Conservation (phyloP, 2,797 vertebrate genomes). For the Hoplostethus atlanticus region DNA sequence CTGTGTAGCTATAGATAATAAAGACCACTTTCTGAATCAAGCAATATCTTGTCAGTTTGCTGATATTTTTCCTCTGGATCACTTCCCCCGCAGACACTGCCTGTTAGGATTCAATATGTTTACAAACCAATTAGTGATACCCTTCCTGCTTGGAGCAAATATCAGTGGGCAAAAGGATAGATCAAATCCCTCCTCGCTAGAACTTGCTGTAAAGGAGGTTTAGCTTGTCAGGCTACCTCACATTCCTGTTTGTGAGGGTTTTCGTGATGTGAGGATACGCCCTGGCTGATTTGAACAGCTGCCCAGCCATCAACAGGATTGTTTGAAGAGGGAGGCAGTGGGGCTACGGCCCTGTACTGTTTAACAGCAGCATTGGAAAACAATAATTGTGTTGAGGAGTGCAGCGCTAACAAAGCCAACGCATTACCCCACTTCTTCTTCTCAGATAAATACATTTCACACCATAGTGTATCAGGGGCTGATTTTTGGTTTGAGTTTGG, state of each 20-base stretch:
- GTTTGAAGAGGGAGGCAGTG: slow-evolving; percentile 23
- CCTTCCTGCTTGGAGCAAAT: slow-evolving; percentile 22
- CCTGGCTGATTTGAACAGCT: slow-evolving; percentile 63
- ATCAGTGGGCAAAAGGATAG: neutral
- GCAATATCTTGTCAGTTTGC: neutral
- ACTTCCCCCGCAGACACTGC: neutral
- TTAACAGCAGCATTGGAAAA: slow-evolving; percentile 33
- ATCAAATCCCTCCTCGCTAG: slow-evolving; percentile 16
- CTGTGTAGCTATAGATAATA: slow-evolving; percentile 5
- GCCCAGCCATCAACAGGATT: slow-evolving; percentile 61
- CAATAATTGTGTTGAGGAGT: slow-evolving; percentile 42
- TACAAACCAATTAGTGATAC: slow-evolving; percentile 9
- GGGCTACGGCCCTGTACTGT: slow-evolving; percentile 26
- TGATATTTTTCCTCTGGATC: slow-evolving; percentile 22
- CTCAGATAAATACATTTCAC: slow-evolving; percentile 28
- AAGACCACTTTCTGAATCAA: slow-evolving; percentile 6
- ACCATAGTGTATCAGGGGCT: slow-evolving; percentile 4
- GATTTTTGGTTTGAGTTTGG: neutral
- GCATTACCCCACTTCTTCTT: slow-evolving; percentile 41
- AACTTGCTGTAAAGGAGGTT: slow-evolving; percentile 7
- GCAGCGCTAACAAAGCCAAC: slow-evolving; percentile 57
- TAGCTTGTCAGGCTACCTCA: slow-evolving; percentile 45
- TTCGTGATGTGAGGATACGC: slow-evolving; percentile 53
- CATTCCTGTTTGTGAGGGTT: slow-evolving; percentile 47
- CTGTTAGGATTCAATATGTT: slow-evolving; percentile 3